Evolutionary conservation across 2,888 invertebrate species (phyloP), one percentile per base, ranked within the genome.

Genomic region (Pristionchus japonicus): DNA sequence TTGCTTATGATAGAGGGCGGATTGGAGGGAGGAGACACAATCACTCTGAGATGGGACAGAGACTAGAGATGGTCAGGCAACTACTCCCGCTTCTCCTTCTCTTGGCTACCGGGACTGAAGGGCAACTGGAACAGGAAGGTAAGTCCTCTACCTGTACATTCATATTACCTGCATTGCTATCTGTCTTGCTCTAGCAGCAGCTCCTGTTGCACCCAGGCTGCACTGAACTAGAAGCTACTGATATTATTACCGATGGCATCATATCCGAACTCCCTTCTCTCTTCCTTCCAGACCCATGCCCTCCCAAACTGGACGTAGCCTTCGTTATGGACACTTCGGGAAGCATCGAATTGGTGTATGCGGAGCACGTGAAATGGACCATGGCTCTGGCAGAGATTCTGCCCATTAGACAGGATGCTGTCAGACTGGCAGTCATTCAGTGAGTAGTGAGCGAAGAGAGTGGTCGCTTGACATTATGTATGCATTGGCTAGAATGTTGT

Each of bases 371-470:
- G 43, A 86, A 89, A 34, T 92, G 91, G 91, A 90, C 90, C 4
- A 88, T 89, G 31, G 87, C 88, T 37, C 88, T 92, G 27, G 89
- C 90, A 0, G 77, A 90, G 80, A 82, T 84, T 31, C 90, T 91
- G 17, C 92, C 92, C 15, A 89, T 93, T 40, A 91, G 94, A 86
- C 83, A 93, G 92, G 91, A 92, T 61, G 94, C 95, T 40, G 93
- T 95, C 2, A 92, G 95, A 74, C 94, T 94, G 89, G 94, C 94
- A 64, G 91, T 94, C 2, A 92, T 94, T 37, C 93, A 93, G 91
- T 92, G 61, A 52, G 87, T 88, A 31, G n/a, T n/a, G n/a, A n/a
- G n/a, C n/a, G n/a, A n/a, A n/a, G n/a, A n/a, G 82, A 82, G 82
- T 82, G 27, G 82, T 82, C 34, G 34, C 34, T 83, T 83, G 49